Conservation (phyloP, 2,888 invertebrate species). For the Polyommatus icarus region DNA sequence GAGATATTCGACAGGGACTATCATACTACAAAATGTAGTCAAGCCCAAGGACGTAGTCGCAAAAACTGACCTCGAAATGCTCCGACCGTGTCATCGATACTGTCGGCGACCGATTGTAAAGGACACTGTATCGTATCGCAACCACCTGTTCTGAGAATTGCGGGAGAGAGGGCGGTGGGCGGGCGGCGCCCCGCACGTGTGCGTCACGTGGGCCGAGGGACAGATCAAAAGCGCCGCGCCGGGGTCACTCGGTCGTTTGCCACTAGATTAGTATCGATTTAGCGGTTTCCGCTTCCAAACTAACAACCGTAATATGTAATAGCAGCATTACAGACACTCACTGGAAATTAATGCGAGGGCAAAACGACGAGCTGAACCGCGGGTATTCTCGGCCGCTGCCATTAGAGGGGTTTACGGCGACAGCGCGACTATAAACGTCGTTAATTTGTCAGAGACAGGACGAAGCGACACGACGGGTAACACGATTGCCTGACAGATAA, state of each 20-base stretch:
- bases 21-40: not conserved
- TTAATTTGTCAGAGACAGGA: constrained; percentile 28
- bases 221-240: constrained; percentile 11
- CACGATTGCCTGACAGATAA: constrained; percentile 29
- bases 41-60: not conserved
- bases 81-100: not conserved
- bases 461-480: constrained; percentile 6
- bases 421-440: constrained; percentile 18
- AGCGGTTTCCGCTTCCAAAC: not conserved
- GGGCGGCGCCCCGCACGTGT: constrained; percentile 26
- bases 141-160: constrained; percentile 2
- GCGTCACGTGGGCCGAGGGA: not conserved
- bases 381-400: constrained; percentile 11
- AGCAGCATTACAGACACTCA: not conserved
- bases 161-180: not conserved
- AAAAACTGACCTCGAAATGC: not conserved
- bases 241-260: constrained; percentile 1
- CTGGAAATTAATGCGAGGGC: not conserved
- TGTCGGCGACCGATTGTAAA: not conserved
- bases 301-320: not conserved
- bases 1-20: not conserved
- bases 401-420: not conserved
- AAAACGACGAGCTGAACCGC: not conserved
- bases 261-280: not conserved
- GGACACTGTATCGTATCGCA: not conserved